phyloP scores from a whole-genome alignment of 2,113 vertebrate genomes.

The Vidua macroura region DNA sequence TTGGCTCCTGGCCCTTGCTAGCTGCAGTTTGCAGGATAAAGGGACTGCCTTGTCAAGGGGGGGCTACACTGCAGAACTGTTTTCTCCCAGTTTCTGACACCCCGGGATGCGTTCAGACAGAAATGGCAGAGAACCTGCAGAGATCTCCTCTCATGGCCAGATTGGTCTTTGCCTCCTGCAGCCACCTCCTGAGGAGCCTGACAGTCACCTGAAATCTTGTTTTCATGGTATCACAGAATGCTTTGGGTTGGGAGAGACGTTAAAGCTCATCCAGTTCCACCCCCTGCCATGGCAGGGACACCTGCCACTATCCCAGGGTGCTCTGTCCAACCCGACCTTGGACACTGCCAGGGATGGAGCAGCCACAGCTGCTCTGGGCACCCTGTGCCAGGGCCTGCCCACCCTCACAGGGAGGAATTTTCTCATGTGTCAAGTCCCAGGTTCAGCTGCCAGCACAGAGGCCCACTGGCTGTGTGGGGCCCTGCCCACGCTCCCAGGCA shows the following conservation, averaged over 20 bases:
- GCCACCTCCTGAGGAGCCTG: background rate
- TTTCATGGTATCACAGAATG: background rate
- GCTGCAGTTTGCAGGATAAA: background rate
- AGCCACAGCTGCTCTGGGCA: background rate
- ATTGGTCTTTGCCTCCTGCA: background rate
- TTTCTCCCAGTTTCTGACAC: background rate
- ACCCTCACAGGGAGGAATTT: background rate
- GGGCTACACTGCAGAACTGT: background rate
- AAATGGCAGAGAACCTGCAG: background rate
- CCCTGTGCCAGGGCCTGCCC: background rate
- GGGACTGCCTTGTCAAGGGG: background rate
- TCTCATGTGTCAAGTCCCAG: background rate
- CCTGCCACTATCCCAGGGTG: rapidly evolving
- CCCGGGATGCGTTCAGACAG: background rate
- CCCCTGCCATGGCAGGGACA: background rate
- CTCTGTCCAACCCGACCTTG: background rate
- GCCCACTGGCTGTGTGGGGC: rapidly evolving
- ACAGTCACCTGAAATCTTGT: background rate
- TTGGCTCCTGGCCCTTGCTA: slow-evolving; percentile 35
- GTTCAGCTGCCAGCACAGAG: background rate
- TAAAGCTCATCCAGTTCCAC: background rate
- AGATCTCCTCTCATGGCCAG: background rate
- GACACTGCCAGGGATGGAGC: background rate
- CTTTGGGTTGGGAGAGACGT: background rate
- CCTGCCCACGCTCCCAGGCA: background rate